Base-by-base conservation (phyloP, 2,797 vertebrate genomes). In the Carduelis carduelis region DNA sequence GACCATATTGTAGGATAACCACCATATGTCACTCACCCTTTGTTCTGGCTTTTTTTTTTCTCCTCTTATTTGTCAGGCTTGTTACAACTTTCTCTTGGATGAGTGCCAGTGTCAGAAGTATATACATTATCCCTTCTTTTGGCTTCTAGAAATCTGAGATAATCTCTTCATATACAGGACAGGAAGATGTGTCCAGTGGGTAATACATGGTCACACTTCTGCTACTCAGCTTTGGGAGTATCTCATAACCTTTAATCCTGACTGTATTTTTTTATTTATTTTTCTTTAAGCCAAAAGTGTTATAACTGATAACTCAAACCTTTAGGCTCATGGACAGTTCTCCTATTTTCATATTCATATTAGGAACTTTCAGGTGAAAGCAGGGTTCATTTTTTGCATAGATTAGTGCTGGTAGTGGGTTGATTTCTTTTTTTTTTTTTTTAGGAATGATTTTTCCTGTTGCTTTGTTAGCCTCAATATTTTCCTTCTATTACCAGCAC, bases 21-120 rank as follows among this genome's bases (percentile, higher is more conserved):
- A 84, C 96, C 93, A 97, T 96, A 92, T 97, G 96, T 89, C 83
- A 83, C 75, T 83, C 87, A 78, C 72, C 85, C 96, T 96, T 95
- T 95, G 91, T 95, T 96, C 88, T 86, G 66, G 18, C 15, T 80
- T 55, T 46, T 14, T 14, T 39, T 39, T 63, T 61, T 61, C 16
- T 27, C 20, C 20, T 3, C 13, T 68, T 86, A 87, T 90, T 84
- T 87, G 44, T 90, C 74, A 76, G 66, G 37, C 82, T 83, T 90
- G 80, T 93, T 93, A 70, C 56, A 95, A 88, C 93, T 95, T 96
- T 82, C 91, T 57, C 74, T 93, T 96, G 96, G 93, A 96, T 70
- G 44, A 72, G 18, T 70, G 89, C 94, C 94, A 88, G 18, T 70
- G 37, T 76, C 77, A 90, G 89, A 95, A 90, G 70, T 81, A 66